Evolutionary conservation across 2,113 vertebrate species (phyloP).

Genomic region (Tyto alba): DNA sequence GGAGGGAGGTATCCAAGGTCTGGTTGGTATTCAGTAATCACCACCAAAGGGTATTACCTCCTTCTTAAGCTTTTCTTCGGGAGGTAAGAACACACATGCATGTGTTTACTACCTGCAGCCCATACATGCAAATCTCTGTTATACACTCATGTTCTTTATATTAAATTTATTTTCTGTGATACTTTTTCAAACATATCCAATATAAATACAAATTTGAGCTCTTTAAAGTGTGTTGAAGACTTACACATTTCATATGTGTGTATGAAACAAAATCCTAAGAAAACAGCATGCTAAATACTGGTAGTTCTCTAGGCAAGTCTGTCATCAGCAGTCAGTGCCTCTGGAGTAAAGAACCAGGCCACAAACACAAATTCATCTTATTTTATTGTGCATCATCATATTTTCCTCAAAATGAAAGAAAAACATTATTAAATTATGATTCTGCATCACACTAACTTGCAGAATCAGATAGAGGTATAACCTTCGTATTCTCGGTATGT

Average conservation of each 20-base stretch:
- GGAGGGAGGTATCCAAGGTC: neutral
- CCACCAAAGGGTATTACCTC: fast-evolving
- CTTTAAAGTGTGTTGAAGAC: neutral
- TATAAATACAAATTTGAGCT: neutral
- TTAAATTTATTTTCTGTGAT: neutral
- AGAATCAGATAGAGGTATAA: neutral
- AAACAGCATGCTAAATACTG: neutral
- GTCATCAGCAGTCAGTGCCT: neutral
- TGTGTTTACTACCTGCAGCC: neutral
- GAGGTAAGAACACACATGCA: neutral
- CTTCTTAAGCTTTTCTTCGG: neutral
- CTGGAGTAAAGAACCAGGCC: neutral
- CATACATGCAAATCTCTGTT: neutral
- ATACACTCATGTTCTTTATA: neutral
- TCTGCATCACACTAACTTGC: neutral
- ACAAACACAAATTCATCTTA: neutral
- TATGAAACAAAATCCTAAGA: neutral
- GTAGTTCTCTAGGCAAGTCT: neutral
- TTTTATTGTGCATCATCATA: neutral
- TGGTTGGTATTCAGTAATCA: neutral
- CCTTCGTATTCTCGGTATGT: neutral
- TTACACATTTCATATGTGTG: neutral
- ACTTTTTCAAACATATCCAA: neutral
- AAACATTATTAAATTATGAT: neutral
- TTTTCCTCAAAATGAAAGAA: slow-evolving; percentile 11